Base-by-base conservation (phyloP, 2,113 vertebrate genomes). In the Hippocampus comes region DNA sequence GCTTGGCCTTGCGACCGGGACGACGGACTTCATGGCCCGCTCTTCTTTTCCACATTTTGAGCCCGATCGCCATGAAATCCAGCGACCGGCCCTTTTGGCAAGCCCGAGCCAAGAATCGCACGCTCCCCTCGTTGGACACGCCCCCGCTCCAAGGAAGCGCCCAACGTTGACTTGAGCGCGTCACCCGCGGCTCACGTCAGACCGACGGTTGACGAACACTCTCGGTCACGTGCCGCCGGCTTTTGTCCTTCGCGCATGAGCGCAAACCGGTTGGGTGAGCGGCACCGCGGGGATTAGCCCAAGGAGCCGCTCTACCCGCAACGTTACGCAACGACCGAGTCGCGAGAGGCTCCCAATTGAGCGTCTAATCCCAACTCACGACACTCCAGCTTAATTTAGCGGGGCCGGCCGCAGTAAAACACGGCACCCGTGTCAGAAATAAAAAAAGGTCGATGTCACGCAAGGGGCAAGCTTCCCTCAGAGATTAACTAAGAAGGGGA, bases 311-410 rank as follows among this genome's bases (percentile, higher is more conserved):
- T 66, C 64, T 70, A 82, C 72, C 42, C 3, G 17, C 69, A 78
- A 81, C 66, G 64, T 86, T 87, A 79, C 79, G 79, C 78, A 83
- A 87, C 71, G 6, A 48, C 30, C 21, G 53, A 43, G 48, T 21
- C 9, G 72, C 51, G 59, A 27, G 20, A 48, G 23, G 23, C 23
- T 25, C 64, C 64, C 42, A 23, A 48, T 43, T 20, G 64, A 66
- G 12, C 64, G 48, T 49, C 25, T 66, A 66, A 66, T 66, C 64
- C 64, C 15, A 9, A 66, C 43, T 27, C 15, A 15, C 11, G n/a
- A 43, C 41, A 46, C 63, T 7, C 9, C 15, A 17, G 15, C 43
- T 66, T 66, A 46, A 25, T 66, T 49, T 66, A 66, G 64, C 42
- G 27, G 64, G 11, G 12, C 11, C 2, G 30, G 12, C 11, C 2